Base-by-base conservation (phyloP, 2,797 vertebrate species). In the Austrolebias charrua region DNA sequence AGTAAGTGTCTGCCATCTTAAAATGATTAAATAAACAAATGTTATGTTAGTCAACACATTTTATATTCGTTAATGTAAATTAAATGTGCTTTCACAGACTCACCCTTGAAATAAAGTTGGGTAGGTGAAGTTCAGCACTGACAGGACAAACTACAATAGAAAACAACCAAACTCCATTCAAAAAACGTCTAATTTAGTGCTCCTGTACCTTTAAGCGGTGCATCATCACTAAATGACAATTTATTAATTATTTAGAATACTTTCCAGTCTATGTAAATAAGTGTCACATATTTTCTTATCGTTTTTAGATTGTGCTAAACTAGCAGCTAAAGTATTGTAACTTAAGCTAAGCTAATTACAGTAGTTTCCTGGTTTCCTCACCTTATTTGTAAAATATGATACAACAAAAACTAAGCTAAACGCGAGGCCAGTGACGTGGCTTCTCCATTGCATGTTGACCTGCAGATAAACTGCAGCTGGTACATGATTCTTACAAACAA, bases 101-200 rank as follows among this genome's bases (percentile, higher is more conserved):
- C 91, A 98, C 97, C 97, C 97, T 91, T 98, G 97, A 84, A 99
- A 99, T 86, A 99, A 92, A 10, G 97, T 98, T 66, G 97, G 97
- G 77, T 94, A 99, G 40, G 95, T 98, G 89, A 98, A 99, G 73
- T 97, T 96, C 90, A 98, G 88, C 73, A 96, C 93, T 69, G 96
- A 96, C 78, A 99, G 91, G 66, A 99, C 95, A 93, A 96, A 98
- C 97, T 98, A 56, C 84, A 66, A 78, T 51, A 57, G 1, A 33
- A 7, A 2, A 51, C 24, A 24, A 24, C 24, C 24, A 24, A 24
- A 24, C 24, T 24, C 24, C 24, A 24, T 24, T 24, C 24, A 24
- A 31, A 11, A 29, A 10, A n/a, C n/a, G 18, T 8, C 24, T 18
- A 46, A 40, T 40, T 40, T 40, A 40, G 31, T 33, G 31, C 31